phyloP scores from a whole-genome alignment of 2,797 vertebrate species.

The Epinephelus awoara region DNA sequence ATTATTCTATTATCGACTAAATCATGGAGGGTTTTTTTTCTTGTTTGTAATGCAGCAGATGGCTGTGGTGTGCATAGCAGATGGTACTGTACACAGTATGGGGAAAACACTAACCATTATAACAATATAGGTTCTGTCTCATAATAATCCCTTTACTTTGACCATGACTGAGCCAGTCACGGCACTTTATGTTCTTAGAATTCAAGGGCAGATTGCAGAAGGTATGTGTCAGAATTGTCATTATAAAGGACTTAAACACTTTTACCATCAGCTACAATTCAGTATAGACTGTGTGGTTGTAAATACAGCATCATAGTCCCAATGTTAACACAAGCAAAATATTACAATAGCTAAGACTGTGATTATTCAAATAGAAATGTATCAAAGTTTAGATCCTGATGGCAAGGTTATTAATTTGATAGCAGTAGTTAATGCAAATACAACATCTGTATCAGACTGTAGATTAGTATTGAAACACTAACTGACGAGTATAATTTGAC shows the following conservation, averaged over 20 bases:
- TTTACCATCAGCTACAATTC: neutral
- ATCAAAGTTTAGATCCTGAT: neutral
- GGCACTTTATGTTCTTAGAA: constrained; percentile 4
- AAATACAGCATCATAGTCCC: neutral
- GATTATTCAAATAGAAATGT: neutral
- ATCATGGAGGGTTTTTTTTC: constrained; percentile 43
- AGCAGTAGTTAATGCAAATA: neutral
- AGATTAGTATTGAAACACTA: neutral
- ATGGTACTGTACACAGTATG: constrained; percentile 39
- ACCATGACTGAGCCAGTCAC: constrained; percentile 2
- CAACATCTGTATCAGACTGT: neutral
- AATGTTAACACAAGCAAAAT: neutral
- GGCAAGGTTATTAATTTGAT: neutral
- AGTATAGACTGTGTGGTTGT: neutral
- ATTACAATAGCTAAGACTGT: neutral
- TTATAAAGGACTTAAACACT: neutral
- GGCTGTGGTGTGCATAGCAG: constrained; percentile 49
- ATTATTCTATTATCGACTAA: constrained; percentile 62
- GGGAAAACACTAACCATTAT: constrained; percentile 3
- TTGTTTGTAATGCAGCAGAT: constrained; percentile 49
- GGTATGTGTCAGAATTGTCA: neutral
- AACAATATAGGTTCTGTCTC: constrained; percentile 8
- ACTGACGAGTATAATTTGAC: neutral
- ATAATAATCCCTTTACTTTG: constrained; percentile 33
- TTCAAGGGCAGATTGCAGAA: neutral